Conservation (phyloP, 1,140 invertebrate genomes). For the Drosophila kurseongensis region DNA sequence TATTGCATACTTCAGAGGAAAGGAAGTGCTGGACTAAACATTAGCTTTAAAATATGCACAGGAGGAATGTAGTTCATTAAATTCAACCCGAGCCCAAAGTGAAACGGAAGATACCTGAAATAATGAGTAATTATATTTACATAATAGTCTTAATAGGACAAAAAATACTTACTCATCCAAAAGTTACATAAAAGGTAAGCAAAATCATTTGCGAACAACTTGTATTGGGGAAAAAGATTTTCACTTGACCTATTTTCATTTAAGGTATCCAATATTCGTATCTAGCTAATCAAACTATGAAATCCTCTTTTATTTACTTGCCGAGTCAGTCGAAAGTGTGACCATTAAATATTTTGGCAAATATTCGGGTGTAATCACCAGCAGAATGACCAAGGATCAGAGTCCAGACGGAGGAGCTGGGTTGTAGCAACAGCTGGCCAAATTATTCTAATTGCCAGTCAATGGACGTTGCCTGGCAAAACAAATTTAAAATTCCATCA, state of each 20-base stretch:
- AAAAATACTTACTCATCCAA: too few relatives aligned
- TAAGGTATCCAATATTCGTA: not conserved
- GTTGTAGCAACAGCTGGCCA: constrained; percentile 38
- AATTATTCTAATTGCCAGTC: constrained; percentile 69
- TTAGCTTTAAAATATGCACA: not conserved
- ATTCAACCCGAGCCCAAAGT: too few relatives aligned
- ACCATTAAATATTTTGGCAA: constrained; percentile 60
- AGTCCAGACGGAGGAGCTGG: not conserved
- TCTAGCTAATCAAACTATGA: not conserved
- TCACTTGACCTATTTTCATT: not conserved
- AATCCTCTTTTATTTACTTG: not conserved
- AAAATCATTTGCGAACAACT: too few relatives aligned
- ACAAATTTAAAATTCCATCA: constrained; percentile 77
- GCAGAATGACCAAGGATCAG: constrained; percentile 25
- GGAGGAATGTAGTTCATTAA: not conserved
- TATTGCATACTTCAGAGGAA: not conserved
- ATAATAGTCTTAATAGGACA: too few relatives aligned
- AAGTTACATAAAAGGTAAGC: too few relatives aligned
- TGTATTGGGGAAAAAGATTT: not conserved
- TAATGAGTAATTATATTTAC: too few relatives aligned
- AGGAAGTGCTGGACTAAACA: not conserved
- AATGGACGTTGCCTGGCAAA: constrained; percentile 49
- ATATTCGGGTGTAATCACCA: constrained; percentile 59
- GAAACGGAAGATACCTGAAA: too few relatives aligned
- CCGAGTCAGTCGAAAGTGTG: constrained; percentile 13